Evolutionary conservation across 1,140 invertebrate species (phyloP).

Genomic region (Artemia franciscana): DNA sequence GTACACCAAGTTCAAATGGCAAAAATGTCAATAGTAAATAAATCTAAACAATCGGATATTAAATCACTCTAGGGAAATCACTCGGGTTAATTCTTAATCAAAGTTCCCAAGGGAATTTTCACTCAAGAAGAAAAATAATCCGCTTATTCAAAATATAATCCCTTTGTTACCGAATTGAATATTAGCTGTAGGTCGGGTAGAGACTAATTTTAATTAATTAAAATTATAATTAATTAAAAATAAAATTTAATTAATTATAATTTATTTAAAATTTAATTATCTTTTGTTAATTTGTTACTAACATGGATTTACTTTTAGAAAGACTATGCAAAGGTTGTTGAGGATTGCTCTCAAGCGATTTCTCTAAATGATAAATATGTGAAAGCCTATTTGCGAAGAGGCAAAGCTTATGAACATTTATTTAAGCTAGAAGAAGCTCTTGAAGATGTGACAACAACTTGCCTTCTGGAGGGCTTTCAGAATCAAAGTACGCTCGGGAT

Average conservation of each 20-base stretch:
- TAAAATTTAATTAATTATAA: background rate
- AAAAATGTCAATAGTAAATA: too few species aligned
- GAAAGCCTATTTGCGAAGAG: slow-evolving; percentile 62
- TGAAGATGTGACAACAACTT: slow-evolving; percentile 76
- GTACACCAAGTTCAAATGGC: too few species aligned
- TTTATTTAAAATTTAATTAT: background rate
- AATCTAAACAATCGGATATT: too few species aligned
- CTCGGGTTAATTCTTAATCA: too few species aligned
- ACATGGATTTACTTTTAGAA: slow-evolving; percentile 26
- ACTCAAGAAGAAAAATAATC: too few species aligned
- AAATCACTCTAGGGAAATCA: too few species aligned
- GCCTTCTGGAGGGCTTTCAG: slow-evolving; percentile 65
- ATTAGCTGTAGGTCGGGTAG: too few species aligned
- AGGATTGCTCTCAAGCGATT: slow-evolving; percentile 64
- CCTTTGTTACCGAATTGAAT: too few species aligned
- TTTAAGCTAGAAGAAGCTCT: slow-evolving; percentile 51
- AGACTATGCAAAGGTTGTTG: slow-evolving; percentile 56
- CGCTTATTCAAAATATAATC: too few species aligned
- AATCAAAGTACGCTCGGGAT: slow-evolving; percentile 48
- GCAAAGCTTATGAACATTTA: slow-evolving; percentile 51
- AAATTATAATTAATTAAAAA: background rate
- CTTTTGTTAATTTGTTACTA: background rate
- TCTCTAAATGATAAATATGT: slow-evolving; percentile 63
- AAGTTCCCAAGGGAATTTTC: too few species aligned
- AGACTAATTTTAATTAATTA: background rate